Percentiles rank a stretch among this genome's conserved stretches.
Conservation (phyloP, 2,888 invertebrate species). For the Cryptops parisi region DNA sequence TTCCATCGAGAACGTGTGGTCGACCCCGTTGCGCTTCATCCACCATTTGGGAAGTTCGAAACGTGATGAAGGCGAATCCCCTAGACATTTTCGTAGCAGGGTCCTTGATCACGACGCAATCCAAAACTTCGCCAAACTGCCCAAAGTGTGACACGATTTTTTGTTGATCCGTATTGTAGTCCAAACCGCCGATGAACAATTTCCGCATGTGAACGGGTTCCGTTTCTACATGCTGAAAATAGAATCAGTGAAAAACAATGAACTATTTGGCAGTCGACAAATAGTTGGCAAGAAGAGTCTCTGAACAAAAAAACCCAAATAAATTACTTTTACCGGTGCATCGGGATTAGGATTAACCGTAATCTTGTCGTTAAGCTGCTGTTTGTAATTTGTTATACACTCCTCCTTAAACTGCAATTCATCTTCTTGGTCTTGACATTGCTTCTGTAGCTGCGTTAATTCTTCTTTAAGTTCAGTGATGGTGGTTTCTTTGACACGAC, state of each 20-base stretch:
- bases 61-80: constrained; percentile 97
- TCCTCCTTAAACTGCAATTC: neutral
- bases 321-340: no score
- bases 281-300: neutral
- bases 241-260: neutral
- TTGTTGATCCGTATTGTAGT: constrained; percentile 87
- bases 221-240: constrained; percentile 2
- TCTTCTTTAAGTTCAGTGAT: neutral
- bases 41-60: constrained; percentile 84
- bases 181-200: constrained; percentile 90
- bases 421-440: neutral
- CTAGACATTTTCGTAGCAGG: constrained; percentile 80
- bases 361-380: no score
- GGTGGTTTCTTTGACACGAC: neutral
- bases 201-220: constrained; percentile 47
- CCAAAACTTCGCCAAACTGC: constrained; percentile 92
- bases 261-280: no score
- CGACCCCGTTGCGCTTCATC: constrained; percentile 71
- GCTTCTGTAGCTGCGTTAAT: neutral
- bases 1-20: constrained; percentile 85
- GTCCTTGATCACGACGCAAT: constrained; percentile 94
- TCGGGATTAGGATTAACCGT: no score
- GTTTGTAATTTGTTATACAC: neutral
- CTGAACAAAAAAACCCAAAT: neutral
- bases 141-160: constrained; percentile 84